A percentile compares a stretch with the other conserved stretches of the same genome.
Evolutionary conservation across 2,113 vertebrate genomes (phyloP).

Genomic region (Pagrus major): DNA sequence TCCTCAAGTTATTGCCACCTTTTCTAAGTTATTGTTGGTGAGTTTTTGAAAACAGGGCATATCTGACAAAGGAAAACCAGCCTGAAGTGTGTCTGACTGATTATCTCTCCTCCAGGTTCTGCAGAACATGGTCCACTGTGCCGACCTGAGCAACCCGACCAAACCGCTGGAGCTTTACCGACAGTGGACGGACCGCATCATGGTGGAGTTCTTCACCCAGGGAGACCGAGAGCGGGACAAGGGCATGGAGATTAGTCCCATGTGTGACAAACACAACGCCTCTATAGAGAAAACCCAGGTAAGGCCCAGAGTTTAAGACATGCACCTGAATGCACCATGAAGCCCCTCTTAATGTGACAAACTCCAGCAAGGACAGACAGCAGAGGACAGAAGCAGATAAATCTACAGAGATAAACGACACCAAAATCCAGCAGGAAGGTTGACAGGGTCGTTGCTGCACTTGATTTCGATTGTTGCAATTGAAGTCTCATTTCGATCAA

Average conservation of each 20-base stretch:
- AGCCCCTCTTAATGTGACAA: too few species aligned
- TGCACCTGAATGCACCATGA: too few species aligned
- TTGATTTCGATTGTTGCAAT: too few species aligned
- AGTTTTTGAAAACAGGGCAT: neutral
- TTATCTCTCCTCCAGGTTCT: slow-evolving; percentile 84
- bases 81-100: neutral
- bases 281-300: slow-evolving; percentile 95
- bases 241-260: slow-evolving; percentile 95
- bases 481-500: too few species aligned
- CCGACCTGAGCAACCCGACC: slow-evolving; percentile 95
- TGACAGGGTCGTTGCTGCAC: too few species aligned
- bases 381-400: too few species aligned
- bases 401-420: too few species aligned
- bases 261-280: slow-evolving; percentile 94
- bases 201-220: slow-evolving; percentile 92
- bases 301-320: too few species aligned
- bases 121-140: slow-evolving; percentile 95
- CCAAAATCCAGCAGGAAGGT: too few species aligned
- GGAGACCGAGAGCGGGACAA: slow-evolving; percentile 91
- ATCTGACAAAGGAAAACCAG: neutral
- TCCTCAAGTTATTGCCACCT: neutral
- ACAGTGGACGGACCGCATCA: slow-evolving; percentile 92
- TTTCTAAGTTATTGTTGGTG: neutral
- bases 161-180: slow-evolving; percentile 93
- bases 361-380: too few species aligned